Base-by-base conservation (phyloP, 2,888 invertebrate genomes). In the Scelioninae gen. 2 region DNA sequence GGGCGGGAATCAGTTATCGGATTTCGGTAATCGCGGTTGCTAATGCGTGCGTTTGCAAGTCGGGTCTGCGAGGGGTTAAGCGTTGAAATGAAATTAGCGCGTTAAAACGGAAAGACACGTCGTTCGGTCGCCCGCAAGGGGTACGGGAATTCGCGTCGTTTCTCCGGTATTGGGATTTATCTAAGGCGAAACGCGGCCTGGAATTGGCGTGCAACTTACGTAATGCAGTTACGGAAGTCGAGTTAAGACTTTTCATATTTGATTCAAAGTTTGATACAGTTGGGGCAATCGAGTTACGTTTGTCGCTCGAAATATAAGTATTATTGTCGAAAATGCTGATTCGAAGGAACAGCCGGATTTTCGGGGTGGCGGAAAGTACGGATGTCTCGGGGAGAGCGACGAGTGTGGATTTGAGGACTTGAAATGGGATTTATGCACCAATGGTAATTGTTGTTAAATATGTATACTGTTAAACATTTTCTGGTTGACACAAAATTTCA, bases 241-340 rank as follows among this genome's bases (percentile, higher is more conserved):
- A 53, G 46, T 45, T 53, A 55, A 65, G 43, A 45, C 65, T 65
- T 19, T 46, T 55, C 65, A 55, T 55, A 53, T 65, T 55, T 46
- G 55, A 65, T 65, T 55, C 39, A n/a, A 55, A 65, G 35, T 65
- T 63, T 43, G 41, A 39, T 43, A 11, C 18, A 33, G 52, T 50
- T 41, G 28, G n/a, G 2, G 52, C n/a, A 63, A 63, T 52, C 35
- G 52, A 63, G 22, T 63, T 33, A 45, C 18, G 18, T n/a, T 33
- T 39, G 33, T 22, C 11, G 31, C 33, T 50, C 25, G 11, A 52
- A 52, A 33, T 28, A 31, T 10, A 31, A 39, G 13, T 50, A 50
- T 61, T 50, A 13, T 3, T 15, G 4, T 31, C 15, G 31, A 16
- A 41, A 61, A 50, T 43, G 35, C 31, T 18, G 45, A 25, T 31